phyloP scores from a whole-genome alignment of 2,113 vertebrate species.

The Microtus oregoni region DNA sequence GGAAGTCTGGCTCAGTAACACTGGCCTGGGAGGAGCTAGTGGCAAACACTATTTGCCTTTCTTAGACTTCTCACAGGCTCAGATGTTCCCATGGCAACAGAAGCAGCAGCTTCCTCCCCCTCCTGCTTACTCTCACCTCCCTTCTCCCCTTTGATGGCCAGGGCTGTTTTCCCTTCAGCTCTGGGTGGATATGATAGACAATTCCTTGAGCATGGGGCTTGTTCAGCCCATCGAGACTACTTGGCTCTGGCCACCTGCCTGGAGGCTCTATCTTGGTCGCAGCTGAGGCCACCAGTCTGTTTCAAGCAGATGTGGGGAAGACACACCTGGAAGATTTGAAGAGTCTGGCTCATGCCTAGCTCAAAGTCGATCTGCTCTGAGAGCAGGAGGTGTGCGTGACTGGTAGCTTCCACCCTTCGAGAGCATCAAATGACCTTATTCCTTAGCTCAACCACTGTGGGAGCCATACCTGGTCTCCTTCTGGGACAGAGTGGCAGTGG shows the following conservation, averaged over 20 bases:
- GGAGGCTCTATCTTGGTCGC: not conserved
- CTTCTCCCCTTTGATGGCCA: not conserved
- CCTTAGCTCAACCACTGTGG: not conserved
- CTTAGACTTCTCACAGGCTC: not conserved
- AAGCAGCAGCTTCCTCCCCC: not conserved
- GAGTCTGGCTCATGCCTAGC: not conserved
- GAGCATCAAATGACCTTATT: not conserved
- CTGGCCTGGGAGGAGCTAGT: not conserved
- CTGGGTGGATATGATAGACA: not conserved
- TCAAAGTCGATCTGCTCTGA: not conserved
- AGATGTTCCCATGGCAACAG: not conserved
- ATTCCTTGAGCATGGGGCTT: not conserved
- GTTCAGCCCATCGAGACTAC: not conserved
- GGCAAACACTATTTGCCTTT: not conserved
- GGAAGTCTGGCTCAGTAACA: not conserved
- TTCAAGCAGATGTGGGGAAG: not conserved
- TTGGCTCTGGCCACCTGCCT: not conserved
- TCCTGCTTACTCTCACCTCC: not conserved
- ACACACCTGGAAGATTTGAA: not conserved
- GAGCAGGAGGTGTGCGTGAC: not conserved
- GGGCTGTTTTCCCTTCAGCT: not conserved
- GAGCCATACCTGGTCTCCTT: not conserved
- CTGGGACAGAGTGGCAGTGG: not conserved
- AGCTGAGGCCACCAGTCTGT: not conserved
- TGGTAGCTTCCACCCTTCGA: not conserved